Percentiles rank a stretch among this genome's conserved stretches.
These are phyloP conservation scores for Oostethus manadensis DNA, from an alignment of 2,113 vertebrate genomes.

Conservation along the genomic window DNA sequence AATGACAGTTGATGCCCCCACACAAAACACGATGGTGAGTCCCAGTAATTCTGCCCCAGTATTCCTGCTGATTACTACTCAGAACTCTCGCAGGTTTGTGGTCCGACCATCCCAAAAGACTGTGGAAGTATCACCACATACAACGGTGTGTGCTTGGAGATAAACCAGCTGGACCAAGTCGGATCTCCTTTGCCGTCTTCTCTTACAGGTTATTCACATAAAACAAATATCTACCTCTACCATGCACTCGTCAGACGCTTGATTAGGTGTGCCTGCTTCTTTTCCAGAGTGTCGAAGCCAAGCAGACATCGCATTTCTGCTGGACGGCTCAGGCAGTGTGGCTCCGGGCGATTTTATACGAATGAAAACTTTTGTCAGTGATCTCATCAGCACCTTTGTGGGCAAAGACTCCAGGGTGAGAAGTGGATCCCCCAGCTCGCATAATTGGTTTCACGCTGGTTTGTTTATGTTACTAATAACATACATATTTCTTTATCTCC, in stretches of 20 bases:
- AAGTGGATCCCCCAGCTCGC: neutral
- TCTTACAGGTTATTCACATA: conserved; percentile 36
- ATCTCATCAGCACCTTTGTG: conserved; percentile 27
- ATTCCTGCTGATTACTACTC: neutral
- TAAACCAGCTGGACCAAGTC: fast-evolving
- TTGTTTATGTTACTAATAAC: neutral
- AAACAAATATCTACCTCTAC: neutral
- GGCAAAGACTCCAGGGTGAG: conserved; percentile 36
- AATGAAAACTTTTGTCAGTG: conserved; percentile 64
- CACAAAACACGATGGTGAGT: conserved; percentile 53
- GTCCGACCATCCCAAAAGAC: conserved; percentile 65
- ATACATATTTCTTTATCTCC: neutral
- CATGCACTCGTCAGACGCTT: neutral
- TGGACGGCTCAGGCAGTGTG: conserved; percentile 71
- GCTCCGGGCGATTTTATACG: fast-evolving
- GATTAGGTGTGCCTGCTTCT: neutral
- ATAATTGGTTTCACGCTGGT: neutral
- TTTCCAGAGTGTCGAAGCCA: conserved; percentile 48
- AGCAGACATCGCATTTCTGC: conserved; percentile 66
- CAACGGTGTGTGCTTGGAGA: conserved; percentile 56
- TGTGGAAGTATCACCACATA: conserved; percentile 62
- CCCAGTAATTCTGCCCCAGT: neutral
- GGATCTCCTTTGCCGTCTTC: neutral
- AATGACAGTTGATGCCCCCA: conserved; percentile 36
- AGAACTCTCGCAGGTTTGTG: conserved; percentile 55